Evolutionary conservation across 1,140 invertebrate species (phyloP).

Genomic region (Aphelenchoides fujianensis): DNA sequence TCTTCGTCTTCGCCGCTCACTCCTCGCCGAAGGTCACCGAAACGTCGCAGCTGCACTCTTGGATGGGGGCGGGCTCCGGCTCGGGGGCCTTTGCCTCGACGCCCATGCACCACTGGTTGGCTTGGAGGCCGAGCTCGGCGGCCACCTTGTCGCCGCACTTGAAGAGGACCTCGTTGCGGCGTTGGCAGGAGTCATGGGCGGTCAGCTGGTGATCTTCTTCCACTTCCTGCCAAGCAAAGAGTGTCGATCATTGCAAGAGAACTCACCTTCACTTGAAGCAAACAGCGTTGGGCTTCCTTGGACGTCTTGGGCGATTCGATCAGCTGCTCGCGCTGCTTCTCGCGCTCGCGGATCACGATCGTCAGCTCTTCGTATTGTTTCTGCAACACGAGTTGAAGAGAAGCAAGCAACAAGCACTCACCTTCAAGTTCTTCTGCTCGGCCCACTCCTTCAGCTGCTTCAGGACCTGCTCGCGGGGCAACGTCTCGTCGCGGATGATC

Average conservation of each 20-base stretch:
- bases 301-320: not conserved
- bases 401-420: too few relatives aligned
- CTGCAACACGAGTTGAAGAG: too few relatives aligned
- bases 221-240: too few relatives aligned
- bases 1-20: too few relatives aligned
- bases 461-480: not conserved
- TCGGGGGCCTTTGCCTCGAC: not conserved
- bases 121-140: not conserved
- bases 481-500: not conserved
- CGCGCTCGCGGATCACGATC: too few relatives aligned
- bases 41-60: not conserved
- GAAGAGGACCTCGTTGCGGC: not conserved
- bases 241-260: too few relatives aligned
- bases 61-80: not conserved
- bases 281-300: not conserved
- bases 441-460: not conserved
- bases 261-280: not conserved
- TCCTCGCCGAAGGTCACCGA: not conserved
- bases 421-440: not conserved
- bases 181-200: not conserved
- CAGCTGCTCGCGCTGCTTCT: not conserved
- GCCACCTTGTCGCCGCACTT: not conserved
- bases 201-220: too few relatives aligned
- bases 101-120: not conserved
- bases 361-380: too few relatives aligned